Evolutionary conservation across 2,888 invertebrate species (phyloP), one percentile per base, ranked within the genome.

Genomic region (Drosophila macrospina): DNA sequence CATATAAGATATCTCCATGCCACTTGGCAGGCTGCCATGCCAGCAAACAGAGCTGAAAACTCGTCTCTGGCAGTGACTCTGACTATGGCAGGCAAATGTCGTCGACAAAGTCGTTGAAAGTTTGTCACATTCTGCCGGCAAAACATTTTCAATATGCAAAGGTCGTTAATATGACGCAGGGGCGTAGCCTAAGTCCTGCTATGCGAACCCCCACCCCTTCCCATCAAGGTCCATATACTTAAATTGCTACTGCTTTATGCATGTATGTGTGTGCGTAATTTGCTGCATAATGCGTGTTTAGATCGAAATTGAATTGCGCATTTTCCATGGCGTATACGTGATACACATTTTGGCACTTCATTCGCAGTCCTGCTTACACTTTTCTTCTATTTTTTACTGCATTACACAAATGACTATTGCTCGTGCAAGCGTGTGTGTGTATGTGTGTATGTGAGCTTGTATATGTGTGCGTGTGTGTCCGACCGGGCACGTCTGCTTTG

Each of bases 251-350:
- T 83, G 66, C 61, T 61, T 75, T 66, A 74, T 66, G 69, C 34
- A 61, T 65, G 45, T 55, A 7, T 56, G 13, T 55, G 28, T 24
- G n/a, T n/a, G 86, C 88, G 83, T 83, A 88, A 86, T 80, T 66
- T 83, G 86, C 84, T 72, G 81, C 88, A 86, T 88, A 88, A 84
- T 84, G 87, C 88, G 87, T 86, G 75, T 64, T 84, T 80, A 86
- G 72, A 78, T 86, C 81, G 69, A 84, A 86, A 88, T 84, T 84
- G 81, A 88, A 88, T 86, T 80, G 83, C 83, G 88, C 85, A 86
- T 84, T 72, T 73, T 44, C 70, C 87, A 84, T 84, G 75, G 72
- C 88, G 81, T 75, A 78, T 80, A 84, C 83, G 83, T 84, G 83
- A 88, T 81, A 60, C 47, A 41, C 48, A 61, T 66, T 74, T 80